phyloP scores from a whole-genome alignment of 37 sponge, comb jelly and placozoan genomes.

The Ianthella basta region DNA sequence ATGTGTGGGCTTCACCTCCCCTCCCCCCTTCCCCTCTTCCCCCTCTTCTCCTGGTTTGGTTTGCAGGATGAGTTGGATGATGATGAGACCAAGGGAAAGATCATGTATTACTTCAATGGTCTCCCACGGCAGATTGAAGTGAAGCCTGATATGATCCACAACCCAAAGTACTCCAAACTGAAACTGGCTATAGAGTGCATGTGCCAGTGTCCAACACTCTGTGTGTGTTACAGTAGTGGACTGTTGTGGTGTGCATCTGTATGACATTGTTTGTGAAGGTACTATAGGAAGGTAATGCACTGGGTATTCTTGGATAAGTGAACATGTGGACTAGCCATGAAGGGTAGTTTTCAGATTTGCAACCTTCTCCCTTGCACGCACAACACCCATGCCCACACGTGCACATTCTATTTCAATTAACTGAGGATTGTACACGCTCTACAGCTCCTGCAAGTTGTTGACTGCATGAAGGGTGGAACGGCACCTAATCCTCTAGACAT shows the following conservation, averaged over 20 bases:
- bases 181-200: constrained; percentile 32
- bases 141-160: constrained; percentile 27
- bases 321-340: too few species aligned
- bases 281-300: too few species aligned
- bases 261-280: neutral
- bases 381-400: too few species aligned
- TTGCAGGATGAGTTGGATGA: constrained; percentile 64
- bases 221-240: neutral
- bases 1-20: too few species aligned
- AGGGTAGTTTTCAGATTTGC: too few species aligned
- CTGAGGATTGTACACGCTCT: too few species aligned
- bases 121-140: constrained; percentile 51
- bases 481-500: too few species aligned
- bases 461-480: too few species aligned
- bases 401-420: too few species aligned
- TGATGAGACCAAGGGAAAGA: constrained; percentile 43
- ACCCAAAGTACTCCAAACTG: constrained; percentile 34
- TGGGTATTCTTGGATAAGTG: too few species aligned
- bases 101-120: constrained; percentile 42
- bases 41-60: neutral
- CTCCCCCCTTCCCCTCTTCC: neutral
- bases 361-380: too few species aligned
- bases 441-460: too few species aligned
- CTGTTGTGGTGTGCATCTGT: neutral
- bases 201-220: neutral